Conservation (phyloP, 2,888 invertebrate genomes). For the Hemicrepidius hirtus region DNA sequence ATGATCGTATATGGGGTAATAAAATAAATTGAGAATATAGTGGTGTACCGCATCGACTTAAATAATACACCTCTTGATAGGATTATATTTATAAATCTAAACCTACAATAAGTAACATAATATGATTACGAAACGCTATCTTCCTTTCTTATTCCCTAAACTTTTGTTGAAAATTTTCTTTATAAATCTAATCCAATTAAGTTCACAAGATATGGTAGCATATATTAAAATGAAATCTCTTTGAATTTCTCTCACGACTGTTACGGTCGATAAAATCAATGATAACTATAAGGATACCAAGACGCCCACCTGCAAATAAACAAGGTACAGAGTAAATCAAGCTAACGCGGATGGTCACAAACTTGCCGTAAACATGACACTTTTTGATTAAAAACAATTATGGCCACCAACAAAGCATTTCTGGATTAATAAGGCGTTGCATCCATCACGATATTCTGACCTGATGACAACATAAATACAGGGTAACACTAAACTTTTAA, state of each 20-base stretch:
- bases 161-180: neutral
- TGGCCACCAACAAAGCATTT: slow-evolving; percentile 25
- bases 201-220: neutral
- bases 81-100: slow-evolving; percentile 14
- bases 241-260: slow-evolving; percentile 22
- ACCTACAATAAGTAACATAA: neutral
- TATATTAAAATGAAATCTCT: neutral
- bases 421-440: slow-evolving; percentile 21
- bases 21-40: slow-evolving; percentile 12
- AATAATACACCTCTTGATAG: slow-evolving; percentile 1
- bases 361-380: slow-evolving; percentile 23
- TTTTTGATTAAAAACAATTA: slow-evolving; percentile 4
- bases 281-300: neutral
- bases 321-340: neutral
- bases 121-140: neutral
- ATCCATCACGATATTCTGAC: slow-evolving; percentile 21
- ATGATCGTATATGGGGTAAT: slow-evolving; percentile 2
- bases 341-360: slow-evolving; percentile 5
- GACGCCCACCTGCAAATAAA: slow-evolving; percentile 8
- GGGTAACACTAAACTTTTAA: slow-evolving; percentile 30
- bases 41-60: neutral
- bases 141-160: neutral
- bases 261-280: slow-evolving; percentile 21
- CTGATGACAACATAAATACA: slow-evolving; percentile 26
- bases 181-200: neutral